A percentile compares a stretch with the other conserved stretches of the same genome.
Evolutionary conservation across 2,113 vertebrate species (phyloP).

Genomic region (Coryphaenoides rupestris): DNA sequence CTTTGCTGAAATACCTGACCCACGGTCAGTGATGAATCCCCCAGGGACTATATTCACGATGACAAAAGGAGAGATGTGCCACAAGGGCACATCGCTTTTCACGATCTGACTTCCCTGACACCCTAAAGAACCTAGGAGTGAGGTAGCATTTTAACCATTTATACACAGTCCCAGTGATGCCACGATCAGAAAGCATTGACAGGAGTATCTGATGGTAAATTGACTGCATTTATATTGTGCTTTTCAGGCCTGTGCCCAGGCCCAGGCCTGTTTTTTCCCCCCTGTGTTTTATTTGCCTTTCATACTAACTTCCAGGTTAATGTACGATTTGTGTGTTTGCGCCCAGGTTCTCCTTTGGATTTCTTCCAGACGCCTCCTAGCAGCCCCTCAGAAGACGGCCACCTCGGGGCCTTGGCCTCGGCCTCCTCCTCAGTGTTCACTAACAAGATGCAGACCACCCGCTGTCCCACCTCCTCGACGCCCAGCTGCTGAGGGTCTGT

Average conservation of each 20-base stretch:
- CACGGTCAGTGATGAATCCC: too few relatives aligned
- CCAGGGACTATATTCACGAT: too few relatives aligned
- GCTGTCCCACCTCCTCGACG: conserved; percentile 87
- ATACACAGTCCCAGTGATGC: too few relatives aligned
- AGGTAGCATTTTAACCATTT: too few relatives aligned
- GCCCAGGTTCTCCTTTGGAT: conserved; percentile 64
- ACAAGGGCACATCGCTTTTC: too few relatives aligned
- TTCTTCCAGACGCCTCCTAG: conserved; percentile 69
- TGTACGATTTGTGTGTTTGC: conserved; percentile 73
- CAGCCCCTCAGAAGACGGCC: conserved; percentile 58
- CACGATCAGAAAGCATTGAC: too few relatives aligned
- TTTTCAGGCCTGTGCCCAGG: conserved; percentile 10
- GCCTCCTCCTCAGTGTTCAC: conserved; percentile 37
- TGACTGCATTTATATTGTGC: not conserved
- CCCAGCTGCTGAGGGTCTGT: conserved; percentile 89
- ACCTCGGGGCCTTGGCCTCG: conserved; percentile 53
- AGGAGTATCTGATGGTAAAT: too few relatives aligned
- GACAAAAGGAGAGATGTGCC: too few relatives aligned
- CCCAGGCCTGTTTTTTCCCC: conserved; percentile 65
- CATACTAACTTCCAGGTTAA: too few relatives aligned
- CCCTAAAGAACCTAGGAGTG: too few relatives aligned
- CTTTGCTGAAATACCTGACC: too few relatives aligned
- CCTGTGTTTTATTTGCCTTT: conserved; percentile 22
- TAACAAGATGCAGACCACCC: conserved; percentile 22
- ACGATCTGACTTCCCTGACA: too few relatives aligned